These are phyloP conservation scores for Potamarius usumacintae DNA, from an alignment of 2,113 vertebrate genomes.

Conservation along the genomic window DNA sequence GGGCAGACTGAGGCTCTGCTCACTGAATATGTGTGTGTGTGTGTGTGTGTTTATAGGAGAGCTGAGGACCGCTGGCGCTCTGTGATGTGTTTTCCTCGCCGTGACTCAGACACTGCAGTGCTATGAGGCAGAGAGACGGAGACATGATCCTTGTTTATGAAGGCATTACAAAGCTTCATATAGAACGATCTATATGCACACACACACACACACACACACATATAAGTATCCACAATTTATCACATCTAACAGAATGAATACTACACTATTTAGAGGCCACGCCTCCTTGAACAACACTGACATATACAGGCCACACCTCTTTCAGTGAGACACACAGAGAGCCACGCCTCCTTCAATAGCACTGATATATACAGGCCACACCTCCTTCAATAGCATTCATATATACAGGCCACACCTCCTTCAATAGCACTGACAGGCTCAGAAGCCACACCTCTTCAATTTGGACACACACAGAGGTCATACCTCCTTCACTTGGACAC, in stretches of 20 bases:
- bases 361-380: background rate
- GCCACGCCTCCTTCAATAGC: background rate
- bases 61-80: background rate
- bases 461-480: background rate
- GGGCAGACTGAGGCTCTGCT: slow-evolving; percentile 26
- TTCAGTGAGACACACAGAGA: background rate
- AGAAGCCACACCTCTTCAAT: background rate
- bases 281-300: background rate
- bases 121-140: slow-evolving; percentile 24
- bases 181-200: background rate
- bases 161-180: slow-evolving; percentile 25
- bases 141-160: background rate
- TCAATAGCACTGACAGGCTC: background rate
- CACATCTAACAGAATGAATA: background rate
- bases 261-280: background rate
- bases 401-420: background rate
- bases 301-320: background rate
- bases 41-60: slow-evolving; percentile 32
- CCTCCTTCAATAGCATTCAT: background rate
- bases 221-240: background rate
- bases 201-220: slow-evolving; percentile 23
- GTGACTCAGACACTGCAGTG: slow-evolving; percentile 72
- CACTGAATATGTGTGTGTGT: background rate
- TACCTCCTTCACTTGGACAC: background rate
- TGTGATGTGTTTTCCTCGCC: slow-evolving; percentile 56